Conservation (phyloP, 2,888 invertebrate species). For the Lithosia quadra region DNA sequence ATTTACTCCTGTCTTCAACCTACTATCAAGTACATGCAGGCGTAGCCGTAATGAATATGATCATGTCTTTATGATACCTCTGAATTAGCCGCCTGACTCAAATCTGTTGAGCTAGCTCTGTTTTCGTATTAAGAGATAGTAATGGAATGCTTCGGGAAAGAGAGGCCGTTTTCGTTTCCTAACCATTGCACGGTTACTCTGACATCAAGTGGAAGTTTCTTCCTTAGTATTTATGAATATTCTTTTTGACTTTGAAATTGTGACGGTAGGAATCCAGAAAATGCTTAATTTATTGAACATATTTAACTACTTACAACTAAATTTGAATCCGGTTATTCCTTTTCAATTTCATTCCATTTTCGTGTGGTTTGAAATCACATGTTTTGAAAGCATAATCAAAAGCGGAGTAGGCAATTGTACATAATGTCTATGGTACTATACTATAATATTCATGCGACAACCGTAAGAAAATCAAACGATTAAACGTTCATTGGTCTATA, state of each 20-base stretch:
- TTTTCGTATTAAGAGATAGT: not conserved
- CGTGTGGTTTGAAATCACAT: too few relatives aligned
- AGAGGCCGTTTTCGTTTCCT: not conserved
- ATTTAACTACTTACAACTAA: too few relatives aligned
- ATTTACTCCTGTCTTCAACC: conserved; percentile 28
- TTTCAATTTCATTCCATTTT: too few relatives aligned
- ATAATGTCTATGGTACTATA: too few relatives aligned
- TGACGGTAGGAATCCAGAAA: too few relatives aligned
- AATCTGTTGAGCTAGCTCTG: not conserved
- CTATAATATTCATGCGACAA: too few relatives aligned
- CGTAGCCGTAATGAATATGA: conserved; percentile 41
- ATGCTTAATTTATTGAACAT: too few relatives aligned
- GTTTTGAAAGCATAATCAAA: too few relatives aligned
- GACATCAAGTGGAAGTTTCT: not conserved
- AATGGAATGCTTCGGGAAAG: not conserved
- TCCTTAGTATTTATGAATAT: not conserved
- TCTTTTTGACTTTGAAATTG: not conserved
- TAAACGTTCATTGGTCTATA: too few relatives aligned
- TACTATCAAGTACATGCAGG: not conserved
- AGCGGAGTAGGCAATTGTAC: too few relatives aligned
- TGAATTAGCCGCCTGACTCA: conserved; percentile 32
- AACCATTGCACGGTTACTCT: not conserved
- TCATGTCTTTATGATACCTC: conserved; percentile 27
- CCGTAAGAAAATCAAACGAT: too few relatives aligned
- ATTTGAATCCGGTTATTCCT: too few relatives aligned